phyloP scores from a whole-genome alignment of 2,797 vertebrate genomes.

The Chelonia mydas region DNA sequence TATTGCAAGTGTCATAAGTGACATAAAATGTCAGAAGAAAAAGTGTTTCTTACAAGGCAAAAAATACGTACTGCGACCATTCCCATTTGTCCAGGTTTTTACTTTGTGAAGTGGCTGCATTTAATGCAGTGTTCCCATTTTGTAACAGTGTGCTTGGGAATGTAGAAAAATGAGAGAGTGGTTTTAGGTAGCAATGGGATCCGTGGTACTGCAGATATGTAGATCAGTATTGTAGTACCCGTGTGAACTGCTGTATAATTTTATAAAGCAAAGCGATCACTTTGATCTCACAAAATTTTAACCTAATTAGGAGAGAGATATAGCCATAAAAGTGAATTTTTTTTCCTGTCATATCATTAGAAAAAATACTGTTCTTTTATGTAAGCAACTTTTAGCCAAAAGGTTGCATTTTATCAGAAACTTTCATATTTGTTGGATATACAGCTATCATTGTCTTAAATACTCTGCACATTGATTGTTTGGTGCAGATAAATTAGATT shows the following conservation, averaged over 20 bases:
- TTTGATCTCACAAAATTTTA: background rate
- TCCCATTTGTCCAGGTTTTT: background rate
- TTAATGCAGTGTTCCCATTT: background rate
- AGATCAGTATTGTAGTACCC: background rate
- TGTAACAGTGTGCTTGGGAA: background rate
- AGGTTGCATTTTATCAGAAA: conserved; percentile 36
- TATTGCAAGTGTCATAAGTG: background rate
- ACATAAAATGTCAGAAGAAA: background rate
- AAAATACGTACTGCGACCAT: background rate
- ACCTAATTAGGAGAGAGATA: conserved; percentile 10
- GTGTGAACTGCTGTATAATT: conserved; percentile 9
- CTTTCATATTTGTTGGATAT: background rate
- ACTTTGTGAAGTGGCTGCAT: background rate
- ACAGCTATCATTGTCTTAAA: background rate
- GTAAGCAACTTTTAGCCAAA: conserved; percentile 1
- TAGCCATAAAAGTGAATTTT: too few species aligned
- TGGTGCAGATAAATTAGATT: background rate
- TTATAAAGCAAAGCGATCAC: background rate
- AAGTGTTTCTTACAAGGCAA: background rate
- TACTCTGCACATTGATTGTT: conserved; percentile 12
- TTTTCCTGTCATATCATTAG: conserved; percentile 1
- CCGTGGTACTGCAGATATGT: background rate
- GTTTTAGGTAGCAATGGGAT: conserved; percentile 2
- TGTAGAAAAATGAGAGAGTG: background rate
- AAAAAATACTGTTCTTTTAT: background rate